Percentiles rank a stretch among this genome's conserved stretches.
phyloP scores from a whole-genome alignment of 2,888 invertebrate species.

The Alcis repandata region DNA sequence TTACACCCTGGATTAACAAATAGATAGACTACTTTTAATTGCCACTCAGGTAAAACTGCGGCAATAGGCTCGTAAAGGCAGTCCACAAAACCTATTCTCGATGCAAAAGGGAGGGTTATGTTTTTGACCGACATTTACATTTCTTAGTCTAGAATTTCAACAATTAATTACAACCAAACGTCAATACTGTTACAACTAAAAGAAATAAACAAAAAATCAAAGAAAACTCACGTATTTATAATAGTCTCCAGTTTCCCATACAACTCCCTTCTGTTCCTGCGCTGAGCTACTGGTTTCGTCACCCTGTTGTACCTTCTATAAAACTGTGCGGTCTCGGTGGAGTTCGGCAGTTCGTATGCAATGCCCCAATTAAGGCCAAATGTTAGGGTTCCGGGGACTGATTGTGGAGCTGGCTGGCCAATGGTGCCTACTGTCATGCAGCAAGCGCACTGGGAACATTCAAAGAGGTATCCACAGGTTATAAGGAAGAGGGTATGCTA shows the following conservation, averaged over 20 bases:
- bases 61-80: too few relatives aligned
- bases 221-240: constrained; percentile 83
- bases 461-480: not conserved
- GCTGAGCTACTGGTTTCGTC: constrained; percentile 80
- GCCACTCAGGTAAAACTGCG: too few relatives aligned
- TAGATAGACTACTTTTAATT: too few relatives aligned
- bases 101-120: too few relatives aligned
- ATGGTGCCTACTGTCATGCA: constrained; percentile 87
- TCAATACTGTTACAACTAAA: too few relatives aligned
- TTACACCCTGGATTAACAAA: too few relatives aligned
- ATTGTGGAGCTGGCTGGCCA: constrained; percentile 75
- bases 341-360: constrained; percentile 88
- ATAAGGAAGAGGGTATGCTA: too few relatives aligned
- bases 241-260: constrained; percentile 90
- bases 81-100: too few relatives aligned
- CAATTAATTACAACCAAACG: too few relatives aligned
- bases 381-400: constrained; percentile 86
- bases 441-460: constrained; percentile 80
- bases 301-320: constrained; percentile 63
- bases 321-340: constrained; percentile 77
- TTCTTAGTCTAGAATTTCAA: too few relatives aligned
- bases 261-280: constrained; percentile 89
- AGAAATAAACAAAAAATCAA: not conserved
- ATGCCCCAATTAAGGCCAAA: constrained; percentile 91
- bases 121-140: too few relatives aligned